Conservation (phyloP, 2,113 vertebrate species). For the Protomyctophum bolini region DNA sequence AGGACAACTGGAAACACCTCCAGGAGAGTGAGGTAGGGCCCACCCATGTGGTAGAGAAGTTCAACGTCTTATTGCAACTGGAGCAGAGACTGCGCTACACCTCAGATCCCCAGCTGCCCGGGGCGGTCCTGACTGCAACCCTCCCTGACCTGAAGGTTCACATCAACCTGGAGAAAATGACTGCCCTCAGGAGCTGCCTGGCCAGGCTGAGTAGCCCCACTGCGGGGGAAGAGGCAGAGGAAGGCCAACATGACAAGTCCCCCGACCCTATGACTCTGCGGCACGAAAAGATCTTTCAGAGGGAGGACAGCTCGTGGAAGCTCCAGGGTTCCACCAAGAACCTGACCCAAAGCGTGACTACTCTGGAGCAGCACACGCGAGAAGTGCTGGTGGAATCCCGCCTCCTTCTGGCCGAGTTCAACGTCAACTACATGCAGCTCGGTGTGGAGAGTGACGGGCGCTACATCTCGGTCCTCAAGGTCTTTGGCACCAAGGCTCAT, state of each 20-base stretch:
- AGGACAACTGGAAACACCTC: conserved; percentile 97
- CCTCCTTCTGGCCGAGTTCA: conserved; percentile 93
- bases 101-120: conserved; percentile 93
- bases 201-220: conserved; percentile 78
- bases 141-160: conserved; percentile 96
- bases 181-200: conserved; percentile 89
- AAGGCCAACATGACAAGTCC: conserved; percentile 30
- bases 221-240: conserved; percentile 64
- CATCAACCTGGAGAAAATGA: conserved; percentile 95
- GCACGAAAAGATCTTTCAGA: conserved; percentile 88
- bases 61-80: conserved; percentile 92
- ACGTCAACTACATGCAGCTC: conserved; percentile 96
- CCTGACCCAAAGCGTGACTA: conserved; percentile 91
- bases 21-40: conserved; percentile 94
- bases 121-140: conserved; percentile 91
- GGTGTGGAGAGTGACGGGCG: conserved; percentile 92
- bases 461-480: conserved; percentile 97
- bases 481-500: conserved; percentile 93
- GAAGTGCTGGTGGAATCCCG: conserved; percentile 95
- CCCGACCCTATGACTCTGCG: conserved; percentile 80
- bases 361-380: conserved; percentile 91
- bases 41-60: conserved; percentile 96
- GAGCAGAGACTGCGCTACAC: conserved; percentile 95
- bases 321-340: conserved; percentile 91
- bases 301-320: conserved; percentile 84